Evolutionary conservation across 2,113 vertebrate species (phyloP), one percentile per base, ranked within the genome.

Genomic region (Pithys albifrons): DNA sequence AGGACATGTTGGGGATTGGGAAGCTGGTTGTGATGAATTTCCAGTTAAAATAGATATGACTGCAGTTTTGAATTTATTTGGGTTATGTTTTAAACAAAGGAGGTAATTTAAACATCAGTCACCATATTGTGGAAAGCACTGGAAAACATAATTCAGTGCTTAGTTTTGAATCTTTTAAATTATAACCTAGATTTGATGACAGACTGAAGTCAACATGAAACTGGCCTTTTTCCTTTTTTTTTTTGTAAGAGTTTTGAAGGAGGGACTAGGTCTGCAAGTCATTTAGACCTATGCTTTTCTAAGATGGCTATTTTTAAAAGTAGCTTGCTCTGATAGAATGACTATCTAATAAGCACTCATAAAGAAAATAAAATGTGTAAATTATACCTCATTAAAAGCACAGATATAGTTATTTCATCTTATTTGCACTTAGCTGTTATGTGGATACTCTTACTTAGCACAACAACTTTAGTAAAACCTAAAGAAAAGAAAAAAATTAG

Each of bases 31-130:
- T 84, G 72, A 39, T 71, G 33, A 52, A 84, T 69, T 93, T 83
- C 79, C 48, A 51, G 82, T 93, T 77, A 71, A 92, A 94, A 76
- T 57, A 83, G 31, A 83, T 71, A 27, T n/a, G 59, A 77, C 59
- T 81, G n/a, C 49, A 52, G 52, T 78, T 88, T 46, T 2, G 20
- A 70, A 49, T 22, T 79, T 80, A 65, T 71, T 93, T 88, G 67
- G 71, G 10, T 51, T 80, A 19, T 46, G 49, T 88, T 88, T 88
- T 74, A 86, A 69, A 75, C 69, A 93, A 83, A 92, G 61, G 76
- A 86, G 75, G 69, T 75, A 86, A 84, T 91, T 77, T 93, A 83
- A 95, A 88, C 28, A 16, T 95, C 79, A 95, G 59, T 97, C 84
- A 92, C 77, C 7, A 10, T 61, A 46, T 37, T 52, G 24, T 59